These are phyloP conservation scores for Drosophila pseudotakahashii DNA, from an alignment of 2,888 invertebrate genomes.

Conservation along the genomic window DNA sequence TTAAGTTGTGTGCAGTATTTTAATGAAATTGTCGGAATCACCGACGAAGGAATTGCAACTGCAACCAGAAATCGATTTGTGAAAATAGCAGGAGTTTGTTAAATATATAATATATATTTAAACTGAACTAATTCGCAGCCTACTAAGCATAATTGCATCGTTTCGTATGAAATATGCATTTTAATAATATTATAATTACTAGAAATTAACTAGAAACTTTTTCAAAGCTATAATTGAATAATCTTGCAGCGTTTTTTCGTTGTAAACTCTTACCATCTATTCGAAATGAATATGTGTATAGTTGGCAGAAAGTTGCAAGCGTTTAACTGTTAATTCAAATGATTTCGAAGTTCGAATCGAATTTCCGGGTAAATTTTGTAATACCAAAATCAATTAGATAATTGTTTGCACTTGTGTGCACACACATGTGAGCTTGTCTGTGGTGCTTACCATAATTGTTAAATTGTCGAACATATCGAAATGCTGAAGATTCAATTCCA, in stretches of 20 bases:
- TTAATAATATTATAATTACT: too few species aligned
- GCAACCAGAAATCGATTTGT: not conserved
- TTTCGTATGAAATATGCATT: not conserved
- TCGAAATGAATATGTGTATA: not conserved
- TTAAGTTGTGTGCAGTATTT: constrained; percentile 56
- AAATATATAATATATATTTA: constrained; percentile 23
- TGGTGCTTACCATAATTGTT: constrained; percentile 41
- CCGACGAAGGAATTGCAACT: not conserved
- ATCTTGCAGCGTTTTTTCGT: too few species aligned
- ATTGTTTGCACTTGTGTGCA: constrained; percentile 54
- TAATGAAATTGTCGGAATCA: constrained; percentile 71
- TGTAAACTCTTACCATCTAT: not conserved
- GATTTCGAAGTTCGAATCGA: constrained; percentile 57
- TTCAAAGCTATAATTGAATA: too few species aligned
- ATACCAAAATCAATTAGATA: constrained; percentile 70
- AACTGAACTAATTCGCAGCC: constrained; percentile 56
- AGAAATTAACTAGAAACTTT: too few species aligned
- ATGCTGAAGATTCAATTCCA: constrained; percentile 32
- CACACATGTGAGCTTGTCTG: constrained; percentile 2
- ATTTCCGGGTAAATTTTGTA: constrained; percentile 37
- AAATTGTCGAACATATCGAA: constrained; percentile 37
- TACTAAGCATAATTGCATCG: constrained; percentile 37
- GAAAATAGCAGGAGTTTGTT: not conserved
- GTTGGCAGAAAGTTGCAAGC: not conserved
- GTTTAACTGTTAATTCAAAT: constrained; percentile 57